Conservation (phyloP, 2,113 vertebrate genomes). For the Phyllopteryx taeniolatus region DNA sequence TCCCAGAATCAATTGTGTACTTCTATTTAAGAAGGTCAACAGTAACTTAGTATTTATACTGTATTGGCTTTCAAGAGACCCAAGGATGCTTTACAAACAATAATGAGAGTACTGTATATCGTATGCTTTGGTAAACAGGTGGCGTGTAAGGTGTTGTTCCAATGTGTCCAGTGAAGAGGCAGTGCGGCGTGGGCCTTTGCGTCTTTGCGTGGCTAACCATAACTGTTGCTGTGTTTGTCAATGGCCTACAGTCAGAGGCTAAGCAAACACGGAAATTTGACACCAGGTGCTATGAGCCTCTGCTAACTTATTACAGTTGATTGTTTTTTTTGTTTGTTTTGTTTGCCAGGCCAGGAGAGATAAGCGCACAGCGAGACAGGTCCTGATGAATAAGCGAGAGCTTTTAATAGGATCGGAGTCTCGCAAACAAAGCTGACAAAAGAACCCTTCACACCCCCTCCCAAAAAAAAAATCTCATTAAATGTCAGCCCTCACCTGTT, state of each 20-base stretch:
- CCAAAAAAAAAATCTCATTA: slow-evolving; percentile 58
- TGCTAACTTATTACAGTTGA: slow-evolving; percentile 43
- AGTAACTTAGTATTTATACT: too few species aligned
- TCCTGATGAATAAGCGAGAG: slow-evolving; percentile 66
- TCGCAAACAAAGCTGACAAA: slow-evolving; percentile 68
- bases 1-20: background rate
- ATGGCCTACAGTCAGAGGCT: background rate
- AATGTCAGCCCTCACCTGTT: slow-evolving; percentile 53
- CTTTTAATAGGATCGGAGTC: slow-evolving; percentile 71
- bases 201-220: background rate
- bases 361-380: slow-evolving; percentile 62
- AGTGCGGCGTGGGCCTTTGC: background rate
- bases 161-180: background rate
- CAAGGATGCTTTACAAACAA: background rate
- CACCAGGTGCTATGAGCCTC: slow-evolving; percentile 4
- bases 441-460: background rate
- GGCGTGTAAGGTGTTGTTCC: background rate
- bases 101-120: background rate
- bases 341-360: slow-evolving; percentile 64
- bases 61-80: background rate
- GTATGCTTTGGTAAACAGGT: background rate
- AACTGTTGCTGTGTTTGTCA: background rate
- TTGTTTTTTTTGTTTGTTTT: slow-evolving; percentile 61
- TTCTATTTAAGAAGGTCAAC: too few species aligned
- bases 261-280: slow-evolving; percentile 15